Evolutionary conservation across 1,140 invertebrate genomes (phyloP), one percentile per base, ranked within the genome.

Genomic region (Cydia pomonella): DNA sequence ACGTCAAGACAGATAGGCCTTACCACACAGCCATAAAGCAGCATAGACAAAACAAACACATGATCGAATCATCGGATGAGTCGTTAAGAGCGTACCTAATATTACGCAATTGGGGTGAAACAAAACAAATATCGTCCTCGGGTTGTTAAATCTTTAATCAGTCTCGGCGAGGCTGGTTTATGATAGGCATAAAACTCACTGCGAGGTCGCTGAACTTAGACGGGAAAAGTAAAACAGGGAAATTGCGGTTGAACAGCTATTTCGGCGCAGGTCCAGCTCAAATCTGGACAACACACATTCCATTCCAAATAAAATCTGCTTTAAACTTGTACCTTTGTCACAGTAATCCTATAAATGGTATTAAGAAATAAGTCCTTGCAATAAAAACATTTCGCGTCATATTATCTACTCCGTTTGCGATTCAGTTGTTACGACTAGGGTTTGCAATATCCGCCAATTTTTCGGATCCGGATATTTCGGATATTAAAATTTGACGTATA

Each of bases 101-200:
- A 13, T 69, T 69, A 69, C 64, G 33, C 64, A 69, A 69, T 69
- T 69, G 64, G 64, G 64, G 64, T 69, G 64, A 69, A 69, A 69
- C 64, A 69, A 69, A 69, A n/a, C 27, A 69, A 69, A 69, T 69
- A 69, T 69, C 53, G 64, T 69, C 64, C 64, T 69, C 64, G 25
- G 16, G n/a, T n/a, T 18, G 27, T 33, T 69, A 33, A 66, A 88
- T 85, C 84, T 79, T 90, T 88, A 91, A 90, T 81, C 78, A 77
- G 76, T 84, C 84, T 86, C 85, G 73, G 74, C 76, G 87, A 85
- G 84, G 75, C 84, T 88, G 83, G 88, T 89, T 89, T 88, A 86
- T 87, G 84, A 82, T 59, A 81, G 29, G 53, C 59, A 81, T 76
- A 77, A 81, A 80, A 79, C 81, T 75, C 77, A 69, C 87, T 84